Conservation (phyloP, 2,113 vertebrate species). For the Etheostoma cragini region DNA sequence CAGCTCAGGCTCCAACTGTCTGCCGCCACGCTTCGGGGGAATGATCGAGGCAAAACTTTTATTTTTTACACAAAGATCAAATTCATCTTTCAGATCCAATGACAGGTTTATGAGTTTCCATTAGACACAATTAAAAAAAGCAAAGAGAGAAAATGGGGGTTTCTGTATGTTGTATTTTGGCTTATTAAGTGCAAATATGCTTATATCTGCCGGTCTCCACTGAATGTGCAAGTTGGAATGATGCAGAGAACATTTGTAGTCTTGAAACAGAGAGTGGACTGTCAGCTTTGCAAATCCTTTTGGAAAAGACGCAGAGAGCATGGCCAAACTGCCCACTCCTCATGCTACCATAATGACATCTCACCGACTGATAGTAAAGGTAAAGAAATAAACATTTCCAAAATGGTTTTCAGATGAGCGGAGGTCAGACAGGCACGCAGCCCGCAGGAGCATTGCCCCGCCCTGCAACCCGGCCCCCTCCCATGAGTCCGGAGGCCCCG, state of each 20-base stretch:
- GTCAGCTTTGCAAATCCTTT: background rate
- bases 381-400: conserved; percentile 57
- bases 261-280: background rate
- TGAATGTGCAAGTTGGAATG: background rate
- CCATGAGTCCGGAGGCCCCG: conserved; percentile 53
- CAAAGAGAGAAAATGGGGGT: background rate
- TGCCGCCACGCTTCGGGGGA: conserved; percentile 43
- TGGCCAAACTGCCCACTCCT: conserved; percentile 1
- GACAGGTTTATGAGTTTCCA: conserved; percentile 7
- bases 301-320: background rate
- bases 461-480: background rate
- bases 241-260: too few species aligned
- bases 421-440: conserved; percentile 38
- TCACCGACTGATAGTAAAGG: conserved; percentile 46
- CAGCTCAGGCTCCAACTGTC: conserved; percentile 45
- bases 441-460: conserved; percentile 32
- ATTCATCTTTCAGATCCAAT: conserved; percentile 31
- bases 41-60: conserved; percentile 3
- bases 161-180: conserved; percentile 2
- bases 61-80: conserved; percentile 45
- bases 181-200: background rate
- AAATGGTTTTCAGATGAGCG: conserved; percentile 64
- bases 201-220: background rate
- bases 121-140: background rate
- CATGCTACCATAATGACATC: conserved; percentile 18